Conservation (phyloP, 2,113 vertebrate species). For the Podarcis cretensis region DNA sequence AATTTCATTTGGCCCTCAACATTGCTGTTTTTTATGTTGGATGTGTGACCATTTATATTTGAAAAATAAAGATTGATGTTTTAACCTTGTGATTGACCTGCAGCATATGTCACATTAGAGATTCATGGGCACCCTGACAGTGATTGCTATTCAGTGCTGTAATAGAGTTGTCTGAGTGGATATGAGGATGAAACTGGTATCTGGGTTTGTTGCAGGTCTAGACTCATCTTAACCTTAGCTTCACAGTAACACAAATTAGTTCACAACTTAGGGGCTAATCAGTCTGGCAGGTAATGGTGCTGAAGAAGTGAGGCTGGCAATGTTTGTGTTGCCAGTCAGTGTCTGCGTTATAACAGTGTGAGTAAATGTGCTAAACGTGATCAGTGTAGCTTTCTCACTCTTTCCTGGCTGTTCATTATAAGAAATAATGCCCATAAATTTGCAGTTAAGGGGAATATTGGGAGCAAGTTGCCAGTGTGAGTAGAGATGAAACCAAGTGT, state of each 20-base stretch:
- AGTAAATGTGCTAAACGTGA: not conserved
- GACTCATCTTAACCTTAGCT: not conserved
- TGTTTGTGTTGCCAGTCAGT: not conserved
- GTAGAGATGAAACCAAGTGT: not conserved
- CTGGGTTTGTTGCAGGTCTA: not conserved
- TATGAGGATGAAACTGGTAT: no score
- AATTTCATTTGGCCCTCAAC: not conserved
- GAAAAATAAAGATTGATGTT: not conserved
- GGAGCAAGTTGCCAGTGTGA: not conserved
- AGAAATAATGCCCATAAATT: not conserved
- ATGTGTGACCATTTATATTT: not conserved
- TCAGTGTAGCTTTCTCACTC: not conserved
- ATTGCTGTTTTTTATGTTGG: not conserved
- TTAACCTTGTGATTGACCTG: not conserved
- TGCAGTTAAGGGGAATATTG: not conserved
- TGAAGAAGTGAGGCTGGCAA: not conserved
- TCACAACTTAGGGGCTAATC: not conserved
- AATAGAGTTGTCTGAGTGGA: not conserved
- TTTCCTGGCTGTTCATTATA: not conserved
- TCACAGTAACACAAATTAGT: not conserved
- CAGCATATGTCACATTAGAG: not conserved
- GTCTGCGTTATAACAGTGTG: not conserved
- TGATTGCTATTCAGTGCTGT: not conserved
- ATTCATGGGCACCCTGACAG: not conserved
- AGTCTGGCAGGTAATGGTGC: not conserved